Conservation (phyloP, 2,113 vertebrate genomes). For the Todiramphus saurophagus region DNA sequence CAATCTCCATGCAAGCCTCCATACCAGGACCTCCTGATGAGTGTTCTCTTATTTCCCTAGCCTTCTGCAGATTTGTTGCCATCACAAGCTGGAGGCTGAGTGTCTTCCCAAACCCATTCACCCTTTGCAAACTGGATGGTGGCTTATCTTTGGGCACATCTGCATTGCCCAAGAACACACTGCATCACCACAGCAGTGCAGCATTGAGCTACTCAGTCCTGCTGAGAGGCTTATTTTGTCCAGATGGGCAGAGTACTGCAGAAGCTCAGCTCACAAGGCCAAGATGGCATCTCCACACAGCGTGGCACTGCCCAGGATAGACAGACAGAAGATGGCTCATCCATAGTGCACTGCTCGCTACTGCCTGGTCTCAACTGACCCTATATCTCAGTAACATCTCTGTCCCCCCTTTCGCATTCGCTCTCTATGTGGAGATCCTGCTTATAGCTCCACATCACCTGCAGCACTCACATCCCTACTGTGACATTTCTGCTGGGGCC, state of each 20-base stretch:
- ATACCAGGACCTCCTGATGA: neutral
- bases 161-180: neutral
- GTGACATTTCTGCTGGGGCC: fast-evolving
- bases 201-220: neutral
- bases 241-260: neutral
- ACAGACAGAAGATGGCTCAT: neutral
- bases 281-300: neutral
- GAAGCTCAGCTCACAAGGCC: neutral
- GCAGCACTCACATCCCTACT: neutral
- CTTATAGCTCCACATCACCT: neutral
- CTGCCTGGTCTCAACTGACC: neutral
- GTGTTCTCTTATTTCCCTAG: neutral
- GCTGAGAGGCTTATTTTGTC: neutral
- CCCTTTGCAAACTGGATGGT: neutral
- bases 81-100: neutral
- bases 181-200: neutral
- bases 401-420: neutral
- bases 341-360: neutral
- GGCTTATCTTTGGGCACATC: neutral
- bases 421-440: neutral
- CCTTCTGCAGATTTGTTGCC: neutral
- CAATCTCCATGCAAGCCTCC: neutral
- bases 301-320: neutral
- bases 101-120: neutral
- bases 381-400: neutral